Evolutionary conservation across 2,797 vertebrate species (phyloP), one percentile per base, ranked within the genome.

Genomic region (Periophthalmus magnuspinnatus): DNA sequence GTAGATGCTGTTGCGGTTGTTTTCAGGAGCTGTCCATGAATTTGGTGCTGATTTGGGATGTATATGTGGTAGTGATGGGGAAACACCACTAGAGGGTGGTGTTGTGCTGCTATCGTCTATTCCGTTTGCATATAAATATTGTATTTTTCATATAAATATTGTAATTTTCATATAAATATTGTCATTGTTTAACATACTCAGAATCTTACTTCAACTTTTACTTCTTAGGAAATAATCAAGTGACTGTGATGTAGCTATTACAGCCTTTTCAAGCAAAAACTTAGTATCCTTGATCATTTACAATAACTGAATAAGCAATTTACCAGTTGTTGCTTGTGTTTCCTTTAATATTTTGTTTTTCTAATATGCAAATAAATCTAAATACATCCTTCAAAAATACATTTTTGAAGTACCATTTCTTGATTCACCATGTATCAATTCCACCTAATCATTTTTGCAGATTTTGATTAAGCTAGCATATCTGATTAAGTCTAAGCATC

Each of bases 31-130:
- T 91, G 81, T 91, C 81, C 85, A 52, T 6, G 34, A 32, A 54
- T 19, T n/a, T 36, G 68, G 89, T 90, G 86, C 90, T 91, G 86
- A 90, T 84, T 11, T 38, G 0, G 17, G 1, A 36, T 24, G 17
- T 13, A 33, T 13, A 1, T 9, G 5, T 4, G 82, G 86, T 54
- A 84, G 84, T 80, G 74, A 45, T 71, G 19, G 2, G 0, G 2
- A 14, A 58, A 24, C 1, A 38, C 67, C 91, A 81, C 83, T 77
- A 88, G 91, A 85, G 88, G 78, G 86, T 33, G 77, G 5, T 75
- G 74, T 63, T 77, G 82, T 8, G 77, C 80, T 33, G 69, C 24
- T 58, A 33, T 69, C 62, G 13, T 1, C 0, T 17, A 3, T 58
- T 1, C 52, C 13, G 21, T 28, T 38, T 38, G 2, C 6, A 2